A percentile compares a stretch with the other conserved stretches of the same genome.
phyloP scores from a whole-genome alignment of 2,888 invertebrate species.

The Willowsia nigromaculata region DNA sequence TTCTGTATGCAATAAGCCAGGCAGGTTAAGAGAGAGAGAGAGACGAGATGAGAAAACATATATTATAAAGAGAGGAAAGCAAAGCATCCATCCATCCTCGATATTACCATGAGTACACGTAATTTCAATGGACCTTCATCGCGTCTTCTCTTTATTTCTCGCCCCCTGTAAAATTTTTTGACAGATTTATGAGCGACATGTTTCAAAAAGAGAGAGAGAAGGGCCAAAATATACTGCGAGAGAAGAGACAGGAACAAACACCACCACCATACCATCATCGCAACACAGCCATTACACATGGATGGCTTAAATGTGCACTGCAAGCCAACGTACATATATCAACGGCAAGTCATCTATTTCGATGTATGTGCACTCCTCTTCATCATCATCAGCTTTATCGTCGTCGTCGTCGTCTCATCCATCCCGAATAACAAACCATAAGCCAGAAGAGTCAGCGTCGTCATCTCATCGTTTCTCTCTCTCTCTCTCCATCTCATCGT shows the following conservation, averaged over 20 bases:
- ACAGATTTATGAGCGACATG: constrained; percentile 79
- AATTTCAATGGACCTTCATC: constrained; percentile 71
- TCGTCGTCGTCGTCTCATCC: constrained; percentile 45
- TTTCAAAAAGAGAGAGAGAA: constrained; percentile 74
- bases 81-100: constrained; percentile 66
- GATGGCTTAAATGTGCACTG: constrained; percentile 51
- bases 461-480: constrained; percentile 17
- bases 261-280: constrained; percentile 46
- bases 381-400: constrained; percentile 26
- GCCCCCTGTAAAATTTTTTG: constrained; percentile 74
- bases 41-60: constrained; percentile 47
- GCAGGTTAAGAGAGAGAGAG: constrained; percentile 4
- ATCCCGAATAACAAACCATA: constrained; percentile 39
- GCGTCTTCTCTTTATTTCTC: constrained; percentile 71
- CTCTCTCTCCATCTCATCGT: constrained; percentile 28
- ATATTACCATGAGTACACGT: constrained; percentile 68
- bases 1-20: constrained; percentile 5
- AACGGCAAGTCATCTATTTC: constrained; percentile 63
- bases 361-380: constrained; percentile 64
- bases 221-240: constrained; percentile 61
- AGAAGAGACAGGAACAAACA: constrained; percentile 69
- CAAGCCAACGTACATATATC: constrained; percentile 62
- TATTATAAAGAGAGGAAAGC: constrained; percentile 55
- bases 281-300: constrained; percentile 51
- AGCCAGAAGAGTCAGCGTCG: constrained; percentile 53